Evolutionary conservation across 2,888 invertebrate genomes (phyloP).

Genomic region (Cephus runcator): DNA sequence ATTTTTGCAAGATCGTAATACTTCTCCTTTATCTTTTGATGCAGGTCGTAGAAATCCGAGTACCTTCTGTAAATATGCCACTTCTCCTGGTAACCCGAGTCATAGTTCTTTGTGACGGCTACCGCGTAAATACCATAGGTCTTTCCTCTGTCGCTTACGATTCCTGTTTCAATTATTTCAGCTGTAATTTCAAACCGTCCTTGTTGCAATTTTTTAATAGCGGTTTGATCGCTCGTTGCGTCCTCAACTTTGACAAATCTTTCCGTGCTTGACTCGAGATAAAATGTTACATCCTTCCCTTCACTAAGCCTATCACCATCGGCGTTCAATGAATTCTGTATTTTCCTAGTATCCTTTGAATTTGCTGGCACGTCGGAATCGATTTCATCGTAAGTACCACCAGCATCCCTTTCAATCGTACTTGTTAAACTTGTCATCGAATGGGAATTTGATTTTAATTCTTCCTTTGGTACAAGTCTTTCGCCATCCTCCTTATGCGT

Average conservation of each 20-base stretch:
- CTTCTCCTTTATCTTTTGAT: constrained; percentile 84
- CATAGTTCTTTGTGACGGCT: constrained; percentile 77
- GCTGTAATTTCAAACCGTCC: constrained; percentile 58
- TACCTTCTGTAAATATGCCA: constrained; percentile 95
- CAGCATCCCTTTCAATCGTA: constrained; percentile 30
- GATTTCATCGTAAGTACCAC: constrained; percentile 11
- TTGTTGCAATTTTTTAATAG: constrained; percentile 59
- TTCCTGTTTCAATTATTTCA: constrained; percentile 68
- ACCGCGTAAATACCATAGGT: constrained; percentile 91
- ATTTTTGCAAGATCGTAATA: constrained; percentile 82
- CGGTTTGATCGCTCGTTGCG: constrained; percentile 50
- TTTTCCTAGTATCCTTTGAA: constrained; percentile 31
- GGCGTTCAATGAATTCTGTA: constrained; percentile 31
- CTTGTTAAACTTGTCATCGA: constrained; percentile 45
- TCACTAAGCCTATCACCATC: constrained; percentile 26
- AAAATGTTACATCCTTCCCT: constrained; percentile 46
- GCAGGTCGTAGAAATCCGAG: constrained; percentile 92
- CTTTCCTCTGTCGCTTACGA: constrained; percentile 85
- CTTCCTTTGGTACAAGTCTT: constrained; percentile 25
- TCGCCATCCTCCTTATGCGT: constrained; percentile 25
- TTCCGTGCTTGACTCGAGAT: constrained; percentile 47
- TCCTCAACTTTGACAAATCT: constrained; percentile 49
- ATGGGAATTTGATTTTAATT: constrained; percentile 38
- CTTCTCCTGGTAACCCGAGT: constrained; percentile 76
- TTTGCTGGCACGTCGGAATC: constrained; percentile 12